Evolutionary conservation across 2,113 vertebrate genomes (phyloP).

Genomic region (Tamias sibiricus): DNA sequence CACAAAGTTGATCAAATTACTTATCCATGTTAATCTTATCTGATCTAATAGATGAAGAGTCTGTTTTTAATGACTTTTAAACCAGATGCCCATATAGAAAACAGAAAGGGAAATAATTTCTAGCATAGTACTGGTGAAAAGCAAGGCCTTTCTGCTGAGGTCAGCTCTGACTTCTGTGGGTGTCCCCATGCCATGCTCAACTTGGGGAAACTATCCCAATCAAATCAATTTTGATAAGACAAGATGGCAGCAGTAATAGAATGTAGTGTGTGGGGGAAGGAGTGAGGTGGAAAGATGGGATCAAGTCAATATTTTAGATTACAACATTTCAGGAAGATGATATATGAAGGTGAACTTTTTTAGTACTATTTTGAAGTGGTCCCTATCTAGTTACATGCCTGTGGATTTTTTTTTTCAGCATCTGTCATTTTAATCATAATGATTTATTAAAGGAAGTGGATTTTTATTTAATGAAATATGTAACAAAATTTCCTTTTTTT

Average conservation of each 20-base stretch:
- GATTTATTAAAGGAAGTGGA: no score
- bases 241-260: not conserved
- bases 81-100: not conserved
- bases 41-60: not conserved
- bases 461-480: no score
- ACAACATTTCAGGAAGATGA: not conserved
- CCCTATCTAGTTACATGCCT: no score
- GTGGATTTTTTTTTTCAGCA: no score
- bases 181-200: not conserved
- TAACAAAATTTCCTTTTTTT: no score
- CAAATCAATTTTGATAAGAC: not conserved
- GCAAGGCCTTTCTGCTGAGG: not conserved
- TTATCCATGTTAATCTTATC: conserved; percentile 4
- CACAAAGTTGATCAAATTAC: not conserved
- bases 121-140: not conserved
- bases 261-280: no score
- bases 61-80: not conserved
- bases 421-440: no score
- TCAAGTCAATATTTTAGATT: not conserved
- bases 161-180: not conserved
- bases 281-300: not conserved
- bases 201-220: not conserved
- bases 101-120: not conserved
- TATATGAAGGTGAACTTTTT: not conserved
- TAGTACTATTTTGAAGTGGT: not conserved